Conservation (phyloP, 2,113 vertebrate species). For the Acanthisitta chloris region DNA sequence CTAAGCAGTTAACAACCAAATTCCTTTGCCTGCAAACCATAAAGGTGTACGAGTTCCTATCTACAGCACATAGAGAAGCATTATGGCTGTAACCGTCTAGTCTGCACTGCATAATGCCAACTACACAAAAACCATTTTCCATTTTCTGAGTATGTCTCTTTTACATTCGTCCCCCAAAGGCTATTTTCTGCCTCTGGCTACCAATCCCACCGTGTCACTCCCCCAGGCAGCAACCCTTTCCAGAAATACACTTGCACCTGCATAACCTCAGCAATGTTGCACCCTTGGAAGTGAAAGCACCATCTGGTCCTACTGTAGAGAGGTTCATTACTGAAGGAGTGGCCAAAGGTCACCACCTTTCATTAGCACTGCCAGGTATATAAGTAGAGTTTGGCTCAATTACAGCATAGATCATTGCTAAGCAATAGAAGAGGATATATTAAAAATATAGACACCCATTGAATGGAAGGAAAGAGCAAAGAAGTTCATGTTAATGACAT, state of each 20-base stretch:
- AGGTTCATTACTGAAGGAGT: slow-evolving; percentile 3
- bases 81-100: neutral
- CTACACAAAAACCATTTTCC: neutral
- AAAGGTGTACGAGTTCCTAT: neutral
- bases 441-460: neutral
- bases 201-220: neutral
- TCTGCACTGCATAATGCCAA: neutral
- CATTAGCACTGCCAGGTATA: slow-evolving; percentile 35
- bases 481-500: neutral
- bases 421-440: neutral
- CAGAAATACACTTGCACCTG: slow-evolving; percentile 41
- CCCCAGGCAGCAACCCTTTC: neutral
- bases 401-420: neutral
- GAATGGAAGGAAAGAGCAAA: slow-evolving; percentile 4
- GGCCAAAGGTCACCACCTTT: slow-evolving; percentile 39
- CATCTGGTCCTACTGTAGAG: slow-evolving; percentile 22
- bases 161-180: neutral
- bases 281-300: slow-evolving; percentile 38
- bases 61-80: neutral
- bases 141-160: neutral
- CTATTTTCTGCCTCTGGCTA: slow-evolving; percentile 24
- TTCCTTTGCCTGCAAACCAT: neutral
- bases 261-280: slow-evolving; percentile 10
- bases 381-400: slow-evolving; percentile 9
- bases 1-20: neutral